phyloP scores from a whole-genome alignment of 2,888 invertebrate genomes.

The Trissolcus brochymenae region DNA sequence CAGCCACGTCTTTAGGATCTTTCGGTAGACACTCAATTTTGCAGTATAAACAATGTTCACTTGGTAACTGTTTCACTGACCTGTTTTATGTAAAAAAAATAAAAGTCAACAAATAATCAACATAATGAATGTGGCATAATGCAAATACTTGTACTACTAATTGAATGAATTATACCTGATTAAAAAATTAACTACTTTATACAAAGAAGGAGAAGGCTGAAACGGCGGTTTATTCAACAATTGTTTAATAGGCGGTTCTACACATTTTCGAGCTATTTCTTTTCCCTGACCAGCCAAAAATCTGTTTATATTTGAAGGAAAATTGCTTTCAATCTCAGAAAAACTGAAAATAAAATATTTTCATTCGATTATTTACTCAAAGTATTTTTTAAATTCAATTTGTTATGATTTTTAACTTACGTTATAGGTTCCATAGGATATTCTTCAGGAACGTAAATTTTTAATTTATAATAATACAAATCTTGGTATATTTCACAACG shows the following conservation, averaged over 20 bases:
- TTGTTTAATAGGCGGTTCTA: conserved; percentile 82
- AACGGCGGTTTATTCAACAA: conserved; percentile 79
- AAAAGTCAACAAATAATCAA: background rate
- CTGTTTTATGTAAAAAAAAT: conserved; percentile 66
- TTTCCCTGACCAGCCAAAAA: conserved; percentile 82
- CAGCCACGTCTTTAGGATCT: conserved; percentile 78
- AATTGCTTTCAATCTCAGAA: conserved; percentile 81
- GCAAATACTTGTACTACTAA: background rate
- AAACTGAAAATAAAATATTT: conserved; percentile 74
- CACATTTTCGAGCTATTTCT: conserved; percentile 83
- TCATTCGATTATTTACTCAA: background rate
- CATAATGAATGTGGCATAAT: background rate
- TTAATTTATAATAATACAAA: conserved; percentile 80
- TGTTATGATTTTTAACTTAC: conserved; percentile 76
- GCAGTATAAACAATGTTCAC: conserved; percentile 82
- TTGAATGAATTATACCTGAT: conserved; percentile 65
- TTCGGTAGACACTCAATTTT: conserved; percentile 80
- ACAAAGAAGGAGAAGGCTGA: conserved; percentile 80
- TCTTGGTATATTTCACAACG: conserved; percentile 79
- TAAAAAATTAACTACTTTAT: conserved; percentile 80
- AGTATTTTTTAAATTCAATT: too few species aligned
- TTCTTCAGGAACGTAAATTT: conserved; percentile 80
- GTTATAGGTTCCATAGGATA: conserved; percentile 80
- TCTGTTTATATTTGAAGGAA: conserved; percentile 80
- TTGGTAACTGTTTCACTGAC: conserved; percentile 80